phyloP scores from a whole-genome alignment of 1,140 invertebrate species.

The Lutraria rhynchaena region DNA sequence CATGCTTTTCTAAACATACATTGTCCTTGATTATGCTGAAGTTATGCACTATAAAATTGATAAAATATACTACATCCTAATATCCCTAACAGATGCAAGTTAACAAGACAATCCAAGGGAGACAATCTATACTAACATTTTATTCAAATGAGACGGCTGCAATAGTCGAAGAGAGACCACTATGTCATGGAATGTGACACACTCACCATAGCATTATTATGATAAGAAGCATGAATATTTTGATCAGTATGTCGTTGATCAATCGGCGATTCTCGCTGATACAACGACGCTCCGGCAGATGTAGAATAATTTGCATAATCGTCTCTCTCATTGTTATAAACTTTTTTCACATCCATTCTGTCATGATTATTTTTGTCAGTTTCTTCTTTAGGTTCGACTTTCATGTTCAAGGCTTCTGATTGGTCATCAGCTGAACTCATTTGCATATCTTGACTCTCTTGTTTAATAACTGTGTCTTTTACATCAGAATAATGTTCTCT shows the following conservation, averaged over 20 bases:
- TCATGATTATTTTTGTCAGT: not conserved
- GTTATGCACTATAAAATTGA: no score
- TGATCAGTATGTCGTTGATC: constrained; percentile 25
- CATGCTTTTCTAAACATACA: no score
- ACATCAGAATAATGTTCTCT: constrained; percentile 9
- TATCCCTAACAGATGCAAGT: no score
- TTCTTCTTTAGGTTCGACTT: constrained; percentile 31
- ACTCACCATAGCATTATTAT: constrained; percentile 25
- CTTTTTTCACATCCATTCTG: constrained; percentile 5
- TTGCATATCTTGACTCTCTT: constrained; percentile 26
- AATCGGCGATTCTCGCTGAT: not conserved
- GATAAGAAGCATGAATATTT: constrained; percentile 27
- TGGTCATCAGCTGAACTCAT: constrained; percentile 23
- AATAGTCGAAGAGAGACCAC: constrained; percentile 5
- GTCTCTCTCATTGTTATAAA: not conserved
- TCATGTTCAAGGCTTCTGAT: constrained; percentile 56
- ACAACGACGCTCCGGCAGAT: not conserved
- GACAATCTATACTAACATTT: no score
- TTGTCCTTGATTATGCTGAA: no score
- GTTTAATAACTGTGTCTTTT: not conserved
- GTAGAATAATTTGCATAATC: constrained; percentile 20
- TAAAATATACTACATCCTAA: no score
- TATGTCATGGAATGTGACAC: constrained; percentile 59
- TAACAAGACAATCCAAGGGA: no score
- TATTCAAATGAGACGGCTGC: no score